phyloP scores from a whole-genome alignment of 2,113 vertebrate species.

The Saguinus imperator region DNA sequence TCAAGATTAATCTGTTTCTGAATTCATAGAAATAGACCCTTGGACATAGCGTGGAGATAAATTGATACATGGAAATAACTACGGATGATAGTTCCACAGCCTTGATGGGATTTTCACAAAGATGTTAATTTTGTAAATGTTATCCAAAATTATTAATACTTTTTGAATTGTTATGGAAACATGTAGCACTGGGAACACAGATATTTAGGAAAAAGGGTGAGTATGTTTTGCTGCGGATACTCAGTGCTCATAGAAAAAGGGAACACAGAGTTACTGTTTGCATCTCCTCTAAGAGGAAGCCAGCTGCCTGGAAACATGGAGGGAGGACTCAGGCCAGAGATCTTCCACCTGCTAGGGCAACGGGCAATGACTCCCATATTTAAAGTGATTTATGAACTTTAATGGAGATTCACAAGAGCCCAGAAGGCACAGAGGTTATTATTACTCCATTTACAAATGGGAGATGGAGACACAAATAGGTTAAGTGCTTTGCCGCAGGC shows the following conservation, averaged over 20 bases:
- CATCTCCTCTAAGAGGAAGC: neutral
- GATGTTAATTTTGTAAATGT: neutral
- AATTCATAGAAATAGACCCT: neutral
- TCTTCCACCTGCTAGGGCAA: neutral
- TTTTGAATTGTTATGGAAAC: constrained; percentile 10
- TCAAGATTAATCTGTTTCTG: neutral
- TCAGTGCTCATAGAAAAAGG: neutral
- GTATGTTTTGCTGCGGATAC: neutral
- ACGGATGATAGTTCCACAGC: neutral
- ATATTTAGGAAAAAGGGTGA: neutral
- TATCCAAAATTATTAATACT: neutral
- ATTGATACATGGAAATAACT: neutral
- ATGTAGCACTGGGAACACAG: neutral
- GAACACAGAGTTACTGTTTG: neutral
- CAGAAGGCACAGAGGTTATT: neutral
- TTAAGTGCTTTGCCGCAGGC: neutral
- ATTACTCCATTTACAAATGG: constrained; percentile 33
- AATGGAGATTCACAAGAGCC: neutral
- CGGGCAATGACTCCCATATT: neutral
- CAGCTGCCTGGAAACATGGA: neutral
- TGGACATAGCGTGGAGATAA: neutral
- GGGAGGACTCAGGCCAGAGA: neutral
- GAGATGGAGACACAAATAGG: neutral
- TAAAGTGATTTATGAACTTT: constrained; percentile 45
- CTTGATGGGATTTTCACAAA: neutral